Conservation (phyloP, 1,140 invertebrate genomes). For the Drosophila funebris region DNA sequence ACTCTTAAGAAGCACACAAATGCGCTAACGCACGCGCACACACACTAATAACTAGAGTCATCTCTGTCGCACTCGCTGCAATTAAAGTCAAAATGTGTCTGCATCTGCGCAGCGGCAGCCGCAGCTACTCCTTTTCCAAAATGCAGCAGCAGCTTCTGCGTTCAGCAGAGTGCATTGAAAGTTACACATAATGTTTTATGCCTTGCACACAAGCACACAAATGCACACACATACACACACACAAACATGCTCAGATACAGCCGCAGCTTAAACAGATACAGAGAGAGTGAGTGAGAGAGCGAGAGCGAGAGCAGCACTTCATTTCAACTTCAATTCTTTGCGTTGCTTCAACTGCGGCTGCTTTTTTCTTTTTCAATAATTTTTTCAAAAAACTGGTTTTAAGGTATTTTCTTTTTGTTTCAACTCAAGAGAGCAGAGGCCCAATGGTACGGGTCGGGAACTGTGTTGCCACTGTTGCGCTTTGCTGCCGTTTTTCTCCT, state of each 20-base stretch:
- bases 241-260: conserved; percentile 13
- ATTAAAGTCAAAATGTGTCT: conserved; percentile 72
- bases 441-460: conserved; percentile 50
- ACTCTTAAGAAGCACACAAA: conserved; percentile 31
- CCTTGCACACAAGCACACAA: conserved; percentile 20
- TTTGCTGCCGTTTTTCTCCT: conserved; percentile 46
- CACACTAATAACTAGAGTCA: conserved; percentile 51
- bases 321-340: conserved; percentile 78
- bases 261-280: conserved; percentile 25
- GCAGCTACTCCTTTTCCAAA: conserved; percentile 76
- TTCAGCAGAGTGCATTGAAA: conserved; percentile 72
- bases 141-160: conserved; percentile 69
- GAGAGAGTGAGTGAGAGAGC: conserved; percentile 8
- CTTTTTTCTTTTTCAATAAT: conserved; percentile 69
- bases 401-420: conserved; percentile 76
- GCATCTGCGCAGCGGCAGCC: conserved; percentile 70
- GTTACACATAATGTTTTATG: conserved; percentile 54
- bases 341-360: conserved; percentile 39
- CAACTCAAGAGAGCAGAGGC: conserved; percentile 13
- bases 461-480: conserved; percentile 57
- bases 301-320: conserved; percentile 54
- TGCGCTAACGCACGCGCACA: conserved; percentile 5
- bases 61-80: conserved; percentile 68
- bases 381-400: conserved; percentile 82
- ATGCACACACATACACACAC: conserved; percentile 35